Conservation (phyloP, 2,797 vertebrate genomes). For the Amniataba percoides region DNA sequence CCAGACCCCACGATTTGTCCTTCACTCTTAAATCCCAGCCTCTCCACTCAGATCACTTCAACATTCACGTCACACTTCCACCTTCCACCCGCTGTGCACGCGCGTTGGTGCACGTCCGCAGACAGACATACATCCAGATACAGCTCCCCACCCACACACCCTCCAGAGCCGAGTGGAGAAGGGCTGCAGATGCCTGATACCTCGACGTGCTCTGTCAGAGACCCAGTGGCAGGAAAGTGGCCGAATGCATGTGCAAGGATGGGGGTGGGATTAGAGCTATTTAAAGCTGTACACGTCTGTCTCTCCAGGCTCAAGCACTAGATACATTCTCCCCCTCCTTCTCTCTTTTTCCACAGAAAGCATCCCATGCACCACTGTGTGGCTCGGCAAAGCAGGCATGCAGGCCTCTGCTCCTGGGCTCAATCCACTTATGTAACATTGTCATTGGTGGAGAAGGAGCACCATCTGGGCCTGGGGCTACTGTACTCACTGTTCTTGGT, state of each 20-base stretch:
- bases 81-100: constrained; percentile 26
- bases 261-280: constrained; percentile 82
- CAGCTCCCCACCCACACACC: constrained; percentile 51
- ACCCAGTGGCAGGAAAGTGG: constrained; percentile 73
- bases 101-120: constrained; percentile 30
- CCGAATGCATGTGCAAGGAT: constrained; percentile 70
- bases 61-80: constrained; percentile 60
- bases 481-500: constrained; percentile 69
- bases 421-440: constrained; percentile 79
- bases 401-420: constrained; percentile 68
- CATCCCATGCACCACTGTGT: constrained; percentile 50
- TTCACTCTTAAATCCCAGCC: constrained; percentile 47
- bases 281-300: constrained; percentile 78
- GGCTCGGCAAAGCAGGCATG: constrained; percentile 53
- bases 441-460: constrained; percentile 73
- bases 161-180: constrained; percentile 28
- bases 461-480: constrained; percentile 79
- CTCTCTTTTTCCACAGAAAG: constrained; percentile 48
- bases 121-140: constrained; percentile 29
- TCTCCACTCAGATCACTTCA: constrained; percentile 29
- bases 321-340: constrained; percentile 48
- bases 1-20: constrained; percentile 47
- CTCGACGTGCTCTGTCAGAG: constrained; percentile 54
- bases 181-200: constrained; percentile 59
- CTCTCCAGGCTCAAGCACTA: constrained; percentile 68